Evolutionary conservation across 2,113 vertebrate genomes (phyloP).

Genomic region (Mixornis gularis): DNA sequence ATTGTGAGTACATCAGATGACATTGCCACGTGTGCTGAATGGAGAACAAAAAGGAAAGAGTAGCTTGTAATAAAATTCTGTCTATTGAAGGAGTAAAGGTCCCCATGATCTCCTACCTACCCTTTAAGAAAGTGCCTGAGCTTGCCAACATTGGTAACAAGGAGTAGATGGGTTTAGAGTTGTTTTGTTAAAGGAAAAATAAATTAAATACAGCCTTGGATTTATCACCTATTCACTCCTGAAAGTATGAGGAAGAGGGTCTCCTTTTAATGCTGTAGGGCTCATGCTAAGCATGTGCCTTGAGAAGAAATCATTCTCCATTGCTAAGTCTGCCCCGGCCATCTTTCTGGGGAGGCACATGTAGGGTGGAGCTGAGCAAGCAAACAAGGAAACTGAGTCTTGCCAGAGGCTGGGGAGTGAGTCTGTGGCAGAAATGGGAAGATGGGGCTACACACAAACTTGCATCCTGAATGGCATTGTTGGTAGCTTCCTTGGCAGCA

Average conservation of each 20-base stretch:
- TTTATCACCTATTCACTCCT: neutral
- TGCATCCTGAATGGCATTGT: neutral
- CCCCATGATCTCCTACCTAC: neutral
- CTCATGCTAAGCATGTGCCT: neutral
- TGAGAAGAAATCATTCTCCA: neutral
- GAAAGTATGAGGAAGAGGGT: neutral
- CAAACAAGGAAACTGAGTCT: neutral
- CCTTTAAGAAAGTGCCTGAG: conserved; percentile 1
- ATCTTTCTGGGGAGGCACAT: neutral
- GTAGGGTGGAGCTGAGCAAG: neutral
- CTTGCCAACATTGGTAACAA: neutral
- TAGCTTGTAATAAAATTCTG: neutral
- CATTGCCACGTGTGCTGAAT: neutral
- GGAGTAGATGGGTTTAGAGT: neutral
- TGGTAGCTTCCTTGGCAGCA: neutral
- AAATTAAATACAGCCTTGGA: neutral
- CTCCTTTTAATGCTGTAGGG: neutral
- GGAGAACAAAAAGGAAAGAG: neutral
- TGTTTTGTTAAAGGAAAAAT: neutral
- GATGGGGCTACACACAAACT: neutral
- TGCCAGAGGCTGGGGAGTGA: neutral
- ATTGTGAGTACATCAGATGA: neutral
- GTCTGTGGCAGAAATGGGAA: neutral
- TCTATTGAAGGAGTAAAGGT: neutral
- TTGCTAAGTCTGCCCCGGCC: neutral